Evolutionary conservation across 2,797 vertebrate species (phyloP).

Genomic region (Lagorchestes hirsutus): DNA sequence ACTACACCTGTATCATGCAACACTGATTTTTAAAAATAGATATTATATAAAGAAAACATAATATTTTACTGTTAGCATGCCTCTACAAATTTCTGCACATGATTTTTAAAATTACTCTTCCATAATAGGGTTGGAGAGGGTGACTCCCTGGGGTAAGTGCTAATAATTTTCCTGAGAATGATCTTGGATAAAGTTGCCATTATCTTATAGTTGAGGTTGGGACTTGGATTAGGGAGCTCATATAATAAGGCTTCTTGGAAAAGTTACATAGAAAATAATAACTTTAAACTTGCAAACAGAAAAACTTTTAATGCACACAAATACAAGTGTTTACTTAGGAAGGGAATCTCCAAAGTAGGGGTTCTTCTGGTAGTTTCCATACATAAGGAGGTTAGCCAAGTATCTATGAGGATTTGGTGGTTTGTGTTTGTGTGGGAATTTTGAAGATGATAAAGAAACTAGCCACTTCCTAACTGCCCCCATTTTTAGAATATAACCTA

Average conservation of each 20-base stretch:
- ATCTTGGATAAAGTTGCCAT: not conserved
- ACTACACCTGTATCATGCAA: not conserved
- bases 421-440: not conserved
- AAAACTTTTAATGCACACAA: not conserved
- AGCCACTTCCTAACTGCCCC: not conserved
- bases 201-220: not conserved
- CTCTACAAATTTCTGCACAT: not conserved
- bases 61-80: not conserved
- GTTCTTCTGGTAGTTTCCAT: not conserved
- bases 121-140: not conserved
- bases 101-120: not conserved
- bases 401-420: not conserved
- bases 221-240: not conserved
- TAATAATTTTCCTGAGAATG: not conserved
- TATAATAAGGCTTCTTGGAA: not conserved
- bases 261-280: not conserved
- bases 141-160: not conserved
- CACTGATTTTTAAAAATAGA: not conserved
- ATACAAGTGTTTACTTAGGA: not conserved
- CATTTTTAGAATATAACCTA: not conserved
- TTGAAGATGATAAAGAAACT: not conserved
- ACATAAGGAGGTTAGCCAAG: not conserved
- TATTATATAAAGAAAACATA: not conserved
- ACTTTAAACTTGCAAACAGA: not conserved
- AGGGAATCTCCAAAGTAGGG: not conserved